phyloP scores from a whole-genome alignment of 2,113 vertebrate genomes.

The Erythrocebus patas region DNA sequence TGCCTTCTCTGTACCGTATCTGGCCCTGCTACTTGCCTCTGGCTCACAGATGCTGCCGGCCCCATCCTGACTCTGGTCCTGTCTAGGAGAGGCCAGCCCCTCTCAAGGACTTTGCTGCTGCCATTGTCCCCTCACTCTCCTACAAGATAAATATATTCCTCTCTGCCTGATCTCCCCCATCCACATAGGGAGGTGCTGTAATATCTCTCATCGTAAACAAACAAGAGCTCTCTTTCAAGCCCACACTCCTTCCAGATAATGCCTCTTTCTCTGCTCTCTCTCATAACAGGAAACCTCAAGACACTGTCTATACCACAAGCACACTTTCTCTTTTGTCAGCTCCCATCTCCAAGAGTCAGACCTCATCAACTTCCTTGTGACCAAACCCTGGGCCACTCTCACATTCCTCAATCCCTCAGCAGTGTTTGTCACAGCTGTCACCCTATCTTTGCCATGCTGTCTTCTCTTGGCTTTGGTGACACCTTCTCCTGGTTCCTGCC shows the following conservation, averaged over 20 bases:
- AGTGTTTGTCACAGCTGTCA: not conserved
- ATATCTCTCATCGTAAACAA: not conserved
- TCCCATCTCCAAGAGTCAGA: not conserved
- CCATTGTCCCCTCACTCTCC: not conserved
- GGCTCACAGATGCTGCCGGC: not conserved
- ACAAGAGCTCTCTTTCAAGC: not conserved
- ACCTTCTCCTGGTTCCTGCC: not conserved
- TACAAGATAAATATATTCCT: not conserved
- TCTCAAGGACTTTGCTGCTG: not conserved
- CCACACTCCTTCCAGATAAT: not conserved
- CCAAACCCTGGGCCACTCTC: not conserved
- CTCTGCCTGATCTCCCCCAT: not conserved
- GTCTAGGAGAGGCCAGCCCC: not conserved
- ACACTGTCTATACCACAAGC: fast-evolving
- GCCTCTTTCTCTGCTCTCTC: not conserved
- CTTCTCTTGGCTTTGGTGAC: not conserved
- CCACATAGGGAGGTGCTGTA: not conserved
- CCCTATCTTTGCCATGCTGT: not conserved
- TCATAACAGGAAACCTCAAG: not conserved
- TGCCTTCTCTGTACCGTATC: fast-evolving
- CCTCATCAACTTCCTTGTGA: not conserved
- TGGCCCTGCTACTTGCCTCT: not conserved
- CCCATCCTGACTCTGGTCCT: not conserved
- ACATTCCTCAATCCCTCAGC: not conserved
- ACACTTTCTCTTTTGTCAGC: not conserved